A percentile compares a stretch with the other conserved stretches of the same genome.
Conservation (phyloP, 2,113 vertebrate genomes). For the Amazona vittata region DNA sequence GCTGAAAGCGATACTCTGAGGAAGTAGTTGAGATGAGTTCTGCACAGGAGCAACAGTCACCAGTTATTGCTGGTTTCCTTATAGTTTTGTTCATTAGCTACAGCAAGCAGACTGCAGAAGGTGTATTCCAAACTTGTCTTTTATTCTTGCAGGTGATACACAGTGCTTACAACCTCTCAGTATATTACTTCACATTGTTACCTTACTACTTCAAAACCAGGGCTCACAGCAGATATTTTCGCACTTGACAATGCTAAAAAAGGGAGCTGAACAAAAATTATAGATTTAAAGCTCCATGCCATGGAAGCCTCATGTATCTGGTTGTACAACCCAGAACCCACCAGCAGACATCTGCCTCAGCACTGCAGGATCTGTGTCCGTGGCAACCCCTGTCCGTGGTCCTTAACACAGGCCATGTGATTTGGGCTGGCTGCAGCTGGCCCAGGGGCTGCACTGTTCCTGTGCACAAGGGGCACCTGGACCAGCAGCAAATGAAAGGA, state of each 20-base stretch:
- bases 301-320: neutral
- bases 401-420: fast-evolving
- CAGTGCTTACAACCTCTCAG: fast-evolving
- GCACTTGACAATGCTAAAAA: neutral
- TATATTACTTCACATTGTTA: fast-evolving
- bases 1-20: neutral
- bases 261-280: neutral
- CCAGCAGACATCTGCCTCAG: fast-evolving
- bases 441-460: neutral
- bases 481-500: fast-evolving
- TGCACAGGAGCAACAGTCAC: neutral
- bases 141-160: neutral
- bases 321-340: neutral
- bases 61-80: fast-evolving
- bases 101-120: neutral
- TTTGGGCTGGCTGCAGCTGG: neutral
- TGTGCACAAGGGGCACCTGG: neutral
- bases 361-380: neutral
- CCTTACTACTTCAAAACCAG: neutral
- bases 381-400: neutral
- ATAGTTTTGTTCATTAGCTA: neutral
- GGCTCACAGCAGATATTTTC: neutral
- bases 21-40: neutral
- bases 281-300: neutral
- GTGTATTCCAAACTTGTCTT: neutral